Evolutionary conservation across 2,113 vertebrate species (phyloP), one percentile per base, ranked within the genome.

Genomic region (Rhabdomys dilectus): DNA sequence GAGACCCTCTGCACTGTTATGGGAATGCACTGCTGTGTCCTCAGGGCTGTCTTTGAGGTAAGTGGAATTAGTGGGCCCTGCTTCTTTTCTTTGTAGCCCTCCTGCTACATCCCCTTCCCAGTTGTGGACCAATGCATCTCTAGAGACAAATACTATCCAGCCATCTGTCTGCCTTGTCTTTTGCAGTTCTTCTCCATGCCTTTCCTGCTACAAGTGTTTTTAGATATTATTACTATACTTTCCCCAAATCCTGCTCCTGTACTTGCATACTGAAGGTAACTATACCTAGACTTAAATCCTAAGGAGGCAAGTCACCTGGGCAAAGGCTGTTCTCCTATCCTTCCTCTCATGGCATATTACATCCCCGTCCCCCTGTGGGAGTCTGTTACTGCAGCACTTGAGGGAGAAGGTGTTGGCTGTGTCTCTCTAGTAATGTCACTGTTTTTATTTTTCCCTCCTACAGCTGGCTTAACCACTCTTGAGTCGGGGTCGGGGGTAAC

Each of bases 111-210:
- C 42, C 19, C 39, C 36, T 94, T 89, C 76, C 70, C 86, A 81
- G 68, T 93, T 92, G 34, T 96, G 97, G 97, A 95, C 95, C 97
- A 97, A n/a, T 95, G 84, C 88, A 73, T 91, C 88, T 96, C 75
- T 86, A 82, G 88, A 96, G 72, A 91, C 88, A 94, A 12, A 78
- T 85, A 89, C 12, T 92, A 92, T 29, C 34, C 86, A 95, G 84
- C 87, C 84, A 64, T 70, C 88, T 34, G 0, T 85, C 80, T 88
- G 12, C 60, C 85, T 42, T 80, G 53, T 89, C 68, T 76, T 95
- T 93, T 76, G 76, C 80, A 81, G 10, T 96, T 70, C 87, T 91
- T 93, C 26, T 97, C 73, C 53, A 42, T 5, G 17, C 94, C 48
- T 91, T 90, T 85, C 89, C 88, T 96, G 75, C 92, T 95, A 21